Conservation (phyloP, 2,888 invertebrate genomes). For the Pollenia amentaria region DNA sequence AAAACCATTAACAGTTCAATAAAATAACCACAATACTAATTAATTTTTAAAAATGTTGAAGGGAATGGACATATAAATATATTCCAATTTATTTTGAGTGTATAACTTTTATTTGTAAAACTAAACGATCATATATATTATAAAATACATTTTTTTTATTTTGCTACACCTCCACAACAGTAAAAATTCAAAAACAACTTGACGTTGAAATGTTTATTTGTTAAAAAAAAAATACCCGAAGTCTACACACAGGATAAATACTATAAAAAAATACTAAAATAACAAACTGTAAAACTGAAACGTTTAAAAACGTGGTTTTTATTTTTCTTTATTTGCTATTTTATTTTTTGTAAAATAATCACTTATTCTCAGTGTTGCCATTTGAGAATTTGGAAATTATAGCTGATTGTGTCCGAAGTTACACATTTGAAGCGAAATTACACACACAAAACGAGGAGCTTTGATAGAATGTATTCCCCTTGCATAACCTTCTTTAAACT, state of each 20-base stretch:
- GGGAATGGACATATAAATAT: too few relatives aligned
- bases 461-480: too few relatives aligned
- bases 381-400: too few relatives aligned
- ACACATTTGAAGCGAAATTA: too few relatives aligned
- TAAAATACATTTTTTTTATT: neutral
- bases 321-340: slow-evolving; percentile 1
- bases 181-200: slow-evolving; percentile 7
- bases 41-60: neutral
- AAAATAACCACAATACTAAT: too few relatives aligned
- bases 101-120: slow-evolving; percentile 11
- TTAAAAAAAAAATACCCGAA: neutral
- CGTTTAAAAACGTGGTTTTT: slow-evolving; percentile 7
- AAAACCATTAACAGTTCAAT: too few relatives aligned
- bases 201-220: slow-evolving; percentile 36
- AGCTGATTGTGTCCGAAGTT: too few relatives aligned
- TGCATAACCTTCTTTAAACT: too few relatives aligned
- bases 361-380: slow-evolving; percentile 29
- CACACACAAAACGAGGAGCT: too few relatives aligned
- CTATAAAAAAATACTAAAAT: slow-evolving; percentile 39
- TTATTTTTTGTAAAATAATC: slow-evolving; percentile 21
- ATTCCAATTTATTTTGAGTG: slow-evolving; percentile 10
- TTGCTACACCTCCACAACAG: neutral
- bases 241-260: neutral
- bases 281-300: slow-evolving; percentile 40
- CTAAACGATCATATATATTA: neutral